Conservation (phyloP, 2,113 vertebrate species). For the Zosterops hypoxanthus region DNA sequence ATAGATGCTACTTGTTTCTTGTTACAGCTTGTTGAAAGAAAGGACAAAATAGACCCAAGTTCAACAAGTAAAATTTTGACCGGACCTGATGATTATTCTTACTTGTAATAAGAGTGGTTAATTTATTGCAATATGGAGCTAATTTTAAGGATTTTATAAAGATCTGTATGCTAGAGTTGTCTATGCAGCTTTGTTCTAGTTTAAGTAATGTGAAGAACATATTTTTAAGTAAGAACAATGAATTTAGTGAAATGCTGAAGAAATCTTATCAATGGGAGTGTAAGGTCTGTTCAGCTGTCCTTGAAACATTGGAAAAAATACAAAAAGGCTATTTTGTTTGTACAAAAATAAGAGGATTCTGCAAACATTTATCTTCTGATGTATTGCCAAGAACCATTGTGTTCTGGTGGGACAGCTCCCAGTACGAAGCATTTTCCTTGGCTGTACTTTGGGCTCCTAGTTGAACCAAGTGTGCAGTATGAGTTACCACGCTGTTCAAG, state of each 20-base stretch:
- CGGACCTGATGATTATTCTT: background rate
- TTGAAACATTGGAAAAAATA: background rate
- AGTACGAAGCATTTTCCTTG: background rate
- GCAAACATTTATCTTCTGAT: background rate
- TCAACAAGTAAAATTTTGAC: background rate
- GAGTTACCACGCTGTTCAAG: background rate
- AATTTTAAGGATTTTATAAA: background rate
- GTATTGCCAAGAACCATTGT: background rate
- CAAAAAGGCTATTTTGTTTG: background rate
- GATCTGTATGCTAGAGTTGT: background rate
- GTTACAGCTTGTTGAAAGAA: background rate
- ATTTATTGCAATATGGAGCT: background rate
- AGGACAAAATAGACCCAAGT: background rate
- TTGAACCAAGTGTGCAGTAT: background rate
- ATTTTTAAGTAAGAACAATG: background rate
- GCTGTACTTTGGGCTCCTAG: background rate
- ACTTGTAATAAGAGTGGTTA: background rate
- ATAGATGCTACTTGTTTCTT: background rate
- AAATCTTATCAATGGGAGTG: background rate
- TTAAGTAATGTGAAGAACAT: background rate
- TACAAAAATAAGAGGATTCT: background rate
- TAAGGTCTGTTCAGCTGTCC: background rate
- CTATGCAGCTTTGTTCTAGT: background rate
- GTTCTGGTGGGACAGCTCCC: background rate
- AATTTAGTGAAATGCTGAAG: background rate